Evolutionary conservation across 2,888 invertebrate genomes (phyloP), one percentile per base, ranked within the genome.

Genomic region (Cabera pusaria): DNA sequence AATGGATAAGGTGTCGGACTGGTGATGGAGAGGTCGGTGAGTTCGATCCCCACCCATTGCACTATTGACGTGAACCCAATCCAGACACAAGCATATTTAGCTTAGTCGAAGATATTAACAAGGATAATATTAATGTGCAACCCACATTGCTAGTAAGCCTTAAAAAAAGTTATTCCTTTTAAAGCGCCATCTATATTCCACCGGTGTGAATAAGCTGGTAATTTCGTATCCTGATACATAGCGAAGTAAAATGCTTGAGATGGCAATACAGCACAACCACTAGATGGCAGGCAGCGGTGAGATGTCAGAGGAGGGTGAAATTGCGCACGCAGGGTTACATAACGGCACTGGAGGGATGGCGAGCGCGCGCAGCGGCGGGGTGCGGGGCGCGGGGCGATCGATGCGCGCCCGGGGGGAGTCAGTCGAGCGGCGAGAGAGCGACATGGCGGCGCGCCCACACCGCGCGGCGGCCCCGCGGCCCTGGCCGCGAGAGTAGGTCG

Each of bases 381-480:
- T 51, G 82, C 74, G 83, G 81, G 81, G 80, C 72, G 80, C 78
- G 82, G 81, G 81, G 77, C 84, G 86, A 84, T 84, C 85, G 85
- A 85, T 85, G 84, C 72, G 79, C 77, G 75, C 78, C 78, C 81
- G 81, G 82, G 84, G 85, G 88, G 83, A 80, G 82, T 81, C 82
- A 84, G 85, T 86, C 81, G 82, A 84, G 81, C 84, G 83, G 80
- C 80, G 82, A 83, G 83, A 82, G 83, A 83, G 82, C 84, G 83
- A 83, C 83, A 87, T 87, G 87, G 85, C 84, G 81, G 83, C 85
- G 86, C 85, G 85, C 82, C 85, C 80, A 83, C 76, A 82, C 84
- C 86, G 85, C 86, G 82, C 86, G 88, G 86, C 86, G 86, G 86
- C 85, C 86, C 85, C 86, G 86, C 83, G 84, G 86, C 86, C 87